Evolutionary conservation across 2,113 vertebrate genomes (phyloP).

Genomic region (Pyxicephalus adspersus): DNA sequence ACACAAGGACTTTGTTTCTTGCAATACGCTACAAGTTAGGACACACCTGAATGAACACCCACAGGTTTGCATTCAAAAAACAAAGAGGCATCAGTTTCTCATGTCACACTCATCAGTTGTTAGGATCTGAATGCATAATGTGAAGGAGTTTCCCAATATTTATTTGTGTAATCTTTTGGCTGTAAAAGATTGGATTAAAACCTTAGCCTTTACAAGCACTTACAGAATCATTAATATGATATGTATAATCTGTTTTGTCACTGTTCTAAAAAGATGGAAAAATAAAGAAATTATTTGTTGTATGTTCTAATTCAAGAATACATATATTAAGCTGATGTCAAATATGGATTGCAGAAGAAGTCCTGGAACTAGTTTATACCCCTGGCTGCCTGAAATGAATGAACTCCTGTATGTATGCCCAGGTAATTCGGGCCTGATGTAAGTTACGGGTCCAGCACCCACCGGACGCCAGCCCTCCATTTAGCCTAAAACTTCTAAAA

Average conservation of each 20-base stretch:
- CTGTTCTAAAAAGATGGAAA: too few species aligned
- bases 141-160: conserved; percentile 28
- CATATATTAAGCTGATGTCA: too few species aligned
- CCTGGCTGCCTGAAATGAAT: too few species aligned
- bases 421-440: too few species aligned
- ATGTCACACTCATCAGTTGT: background rate
- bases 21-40: conserved; percentile 3
- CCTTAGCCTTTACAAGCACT: background rate
- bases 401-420: too few species aligned
- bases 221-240: background rate
- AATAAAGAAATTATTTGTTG: too few species aligned
- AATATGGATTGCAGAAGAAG: too few species aligned
- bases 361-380: too few species aligned
- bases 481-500: too few species aligned
- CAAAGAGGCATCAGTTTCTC: conserved; percentile 2
- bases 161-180: conserved; percentile 9
- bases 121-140: conserved; percentile 1
- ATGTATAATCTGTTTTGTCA: background rate
- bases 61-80: background rate
- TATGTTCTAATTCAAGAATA: too few species aligned
- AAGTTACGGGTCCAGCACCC: too few species aligned
- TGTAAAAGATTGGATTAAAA: background rate
- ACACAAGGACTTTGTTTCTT: conserved; percentile 24
- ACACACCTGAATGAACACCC: conserved; percentile 27
- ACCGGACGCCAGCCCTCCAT: too few species aligned